Evolutionary conservation across 2,888 invertebrate genomes (phyloP).

Genomic region (Drosophila formosana): DNA sequence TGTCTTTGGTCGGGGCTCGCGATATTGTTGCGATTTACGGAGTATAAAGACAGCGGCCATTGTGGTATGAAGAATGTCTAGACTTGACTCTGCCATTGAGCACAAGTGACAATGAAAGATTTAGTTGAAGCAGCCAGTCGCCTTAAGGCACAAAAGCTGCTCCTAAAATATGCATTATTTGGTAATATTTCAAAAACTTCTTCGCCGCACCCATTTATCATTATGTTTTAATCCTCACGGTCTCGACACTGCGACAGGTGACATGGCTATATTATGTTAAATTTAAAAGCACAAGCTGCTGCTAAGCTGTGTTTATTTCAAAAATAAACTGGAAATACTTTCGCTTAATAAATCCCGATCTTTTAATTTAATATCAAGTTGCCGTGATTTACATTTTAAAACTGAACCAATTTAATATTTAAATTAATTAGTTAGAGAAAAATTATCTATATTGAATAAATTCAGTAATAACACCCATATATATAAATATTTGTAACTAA

Average conservation of each 20-base stretch:
- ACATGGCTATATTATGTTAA: neutral
- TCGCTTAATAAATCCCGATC: too few species aligned
- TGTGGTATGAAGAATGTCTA: conserved; percentile 36
- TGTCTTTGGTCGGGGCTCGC: conserved; percentile 38
- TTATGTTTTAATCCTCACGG: neutral
- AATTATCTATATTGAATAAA: too few species aligned
- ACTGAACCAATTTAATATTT: too few species aligned
- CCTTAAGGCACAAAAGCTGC: neutral
- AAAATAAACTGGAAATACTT: neutral
- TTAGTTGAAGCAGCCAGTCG: neutral
- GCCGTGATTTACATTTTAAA: too few species aligned
- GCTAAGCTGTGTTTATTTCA: neutral
- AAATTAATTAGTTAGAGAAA: too few species aligned
- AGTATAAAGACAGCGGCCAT: conserved; percentile 14
- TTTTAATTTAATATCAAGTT: too few species aligned
- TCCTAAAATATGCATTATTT: neutral
- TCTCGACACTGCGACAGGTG: neutral
- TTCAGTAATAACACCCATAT: too few species aligned
- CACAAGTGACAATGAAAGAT: conserved; percentile 8
- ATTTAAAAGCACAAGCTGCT: neutral
- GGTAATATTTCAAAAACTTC: neutral
- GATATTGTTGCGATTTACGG: conserved; percentile 62
- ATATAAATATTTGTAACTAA: too few species aligned
- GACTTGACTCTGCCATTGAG: conserved; percentile 23
- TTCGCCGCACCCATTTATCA: neutral